Conservation (phyloP, 2,888 invertebrate genomes). For the Aleiodes testaceus region DNA sequence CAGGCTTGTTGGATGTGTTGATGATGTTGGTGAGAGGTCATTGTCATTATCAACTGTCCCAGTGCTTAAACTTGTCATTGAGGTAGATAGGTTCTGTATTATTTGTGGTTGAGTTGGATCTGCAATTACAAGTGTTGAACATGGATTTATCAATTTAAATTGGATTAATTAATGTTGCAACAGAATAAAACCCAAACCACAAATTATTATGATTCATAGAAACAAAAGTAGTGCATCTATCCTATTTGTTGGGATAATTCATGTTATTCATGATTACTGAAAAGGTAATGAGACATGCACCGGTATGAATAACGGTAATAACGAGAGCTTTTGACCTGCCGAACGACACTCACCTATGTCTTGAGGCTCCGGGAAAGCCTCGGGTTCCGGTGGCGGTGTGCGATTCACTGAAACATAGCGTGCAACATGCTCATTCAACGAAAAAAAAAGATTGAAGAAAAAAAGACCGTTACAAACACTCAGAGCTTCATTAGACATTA, state of each 20-base stretch:
- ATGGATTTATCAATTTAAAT: not conserved
- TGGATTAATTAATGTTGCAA: not conserved
- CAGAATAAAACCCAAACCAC: conserved; percentile 1
- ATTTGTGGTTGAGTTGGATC: conserved; percentile 75
- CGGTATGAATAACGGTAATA: conserved; percentile 14
- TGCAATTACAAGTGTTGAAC: conserved; percentile 55
- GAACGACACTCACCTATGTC: conserved; percentile 59
- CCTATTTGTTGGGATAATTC: conserved; percentile 4
- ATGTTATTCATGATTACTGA: conserved; percentile 5
- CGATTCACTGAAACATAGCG: conserved; percentile 77
- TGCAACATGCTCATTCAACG: conserved; percentile 71
- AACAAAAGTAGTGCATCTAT: conserved; percentile 16
- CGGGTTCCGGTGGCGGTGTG: conserved; percentile 76
- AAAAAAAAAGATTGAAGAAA: conserved; percentile 3
- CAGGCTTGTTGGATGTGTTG: conserved; percentile 58
- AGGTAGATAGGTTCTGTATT: conserved; percentile 69
- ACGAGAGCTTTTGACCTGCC: conserved; percentile 14
- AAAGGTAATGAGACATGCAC: conserved; percentile 1
- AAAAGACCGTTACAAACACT: conserved; percentile 51
- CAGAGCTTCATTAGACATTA: conserved; percentile 24
- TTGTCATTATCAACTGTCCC: conserved; percentile 60
- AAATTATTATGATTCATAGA: conserved; percentile 33
- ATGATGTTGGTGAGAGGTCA: conserved; percentile 57
- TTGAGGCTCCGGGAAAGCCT: conserved; percentile 74
- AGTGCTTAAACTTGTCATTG: conserved; percentile 64